Evolutionary conservation across 2,888 invertebrate genomes (phyloP).

Genomic region (Eupeodes luniger): DNA sequence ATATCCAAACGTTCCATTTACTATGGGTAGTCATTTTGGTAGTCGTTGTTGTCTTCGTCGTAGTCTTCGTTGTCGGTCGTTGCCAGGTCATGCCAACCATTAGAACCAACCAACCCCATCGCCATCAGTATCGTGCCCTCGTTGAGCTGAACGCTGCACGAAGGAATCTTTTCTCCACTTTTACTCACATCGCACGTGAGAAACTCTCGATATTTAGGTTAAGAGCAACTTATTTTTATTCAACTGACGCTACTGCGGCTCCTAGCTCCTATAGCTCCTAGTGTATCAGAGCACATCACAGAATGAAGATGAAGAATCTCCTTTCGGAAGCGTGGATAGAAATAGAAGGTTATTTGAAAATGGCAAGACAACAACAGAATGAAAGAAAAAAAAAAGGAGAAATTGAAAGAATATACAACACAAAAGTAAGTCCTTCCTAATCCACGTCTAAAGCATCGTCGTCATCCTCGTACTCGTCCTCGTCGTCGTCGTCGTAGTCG

Average conservation of each 20-base stretch:
- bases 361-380: slow-evolving; percentile 11
- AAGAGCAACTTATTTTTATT: slow-evolving; percentile 73
- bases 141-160: slow-evolving; percentile 1
- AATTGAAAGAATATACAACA: slow-evolving; percentile 8
- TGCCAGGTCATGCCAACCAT: too few species aligned
- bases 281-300: slow-evolving; percentile 49
- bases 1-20: slow-evolving; percentile 35
- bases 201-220: slow-evolving; percentile 75
- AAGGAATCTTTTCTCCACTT: slow-evolving; percentile 43
- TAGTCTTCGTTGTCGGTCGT: neutral
- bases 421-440: slow-evolving; percentile 17
- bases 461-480: neutral
- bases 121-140: slow-evolving; percentile 6
- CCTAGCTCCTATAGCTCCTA: slow-evolving; percentile 3
- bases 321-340: slow-evolving; percentile 19
- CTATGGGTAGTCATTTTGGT: neutral
- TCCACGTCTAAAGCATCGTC: slow-evolving; percentile 7
- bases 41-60: neutral
- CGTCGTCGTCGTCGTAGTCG: neutral
- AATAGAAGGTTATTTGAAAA: slow-evolving; percentile 42
- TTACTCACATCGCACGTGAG: slow-evolving; percentile 59
- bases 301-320: slow-evolving; percentile 59
- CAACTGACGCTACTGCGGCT: slow-evolving; percentile 45
- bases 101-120: neutral
- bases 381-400: neutral